Percentiles rank a stretch among this genome's conserved stretches.
Conservation (phyloP, 2,888 invertebrate genomes). For the Drosophila nr. perissopoda region DNA sequence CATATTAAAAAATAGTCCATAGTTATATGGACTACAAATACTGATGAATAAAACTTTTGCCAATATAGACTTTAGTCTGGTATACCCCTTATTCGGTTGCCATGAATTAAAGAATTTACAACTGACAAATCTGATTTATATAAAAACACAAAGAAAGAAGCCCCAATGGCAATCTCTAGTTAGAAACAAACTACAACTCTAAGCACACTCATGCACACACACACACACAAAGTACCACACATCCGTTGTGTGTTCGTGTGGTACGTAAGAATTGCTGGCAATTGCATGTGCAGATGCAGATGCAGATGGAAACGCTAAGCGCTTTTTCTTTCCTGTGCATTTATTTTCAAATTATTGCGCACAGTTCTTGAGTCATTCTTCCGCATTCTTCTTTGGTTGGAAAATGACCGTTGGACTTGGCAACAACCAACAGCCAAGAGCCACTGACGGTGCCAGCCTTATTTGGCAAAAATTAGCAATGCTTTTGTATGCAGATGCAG, state of each 20-base stretch:
- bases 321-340: conserved; percentile 73
- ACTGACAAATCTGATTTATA: not conserved
- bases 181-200: conserved; percentile 7
- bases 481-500: conserved; percentile 52
- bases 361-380: conserved; percentile 81
- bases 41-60: too few relatives aligned
- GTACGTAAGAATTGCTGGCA: conserved; percentile 23
- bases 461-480: conserved; percentile 74
- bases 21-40: too few relatives aligned
- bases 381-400: conserved; percentile 78
- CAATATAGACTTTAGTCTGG: not conserved
- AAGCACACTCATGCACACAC: conserved; percentile 4
- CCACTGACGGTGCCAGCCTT: conserved; percentile 53
- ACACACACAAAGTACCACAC: conserved; percentile 10
- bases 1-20: not conserved
- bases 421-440: conserved; percentile 1
- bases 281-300: conserved; percentile 43
- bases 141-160: not conserved
- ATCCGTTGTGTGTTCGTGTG: conserved; percentile 33
- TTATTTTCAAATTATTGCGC: conserved; percentile 82
- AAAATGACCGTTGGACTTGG: conserved; percentile 78
- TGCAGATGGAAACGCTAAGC: conserved; percentile 69
- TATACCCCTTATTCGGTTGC: not conserved
- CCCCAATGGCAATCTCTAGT: conserved; percentile 19
- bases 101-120: not conserved